Percentiles rank a stretch among this genome's conserved stretches.
Evolutionary conservation across 23 tunicate species (phyloP).

Genomic region (Oikopleura dioica): DNA sequence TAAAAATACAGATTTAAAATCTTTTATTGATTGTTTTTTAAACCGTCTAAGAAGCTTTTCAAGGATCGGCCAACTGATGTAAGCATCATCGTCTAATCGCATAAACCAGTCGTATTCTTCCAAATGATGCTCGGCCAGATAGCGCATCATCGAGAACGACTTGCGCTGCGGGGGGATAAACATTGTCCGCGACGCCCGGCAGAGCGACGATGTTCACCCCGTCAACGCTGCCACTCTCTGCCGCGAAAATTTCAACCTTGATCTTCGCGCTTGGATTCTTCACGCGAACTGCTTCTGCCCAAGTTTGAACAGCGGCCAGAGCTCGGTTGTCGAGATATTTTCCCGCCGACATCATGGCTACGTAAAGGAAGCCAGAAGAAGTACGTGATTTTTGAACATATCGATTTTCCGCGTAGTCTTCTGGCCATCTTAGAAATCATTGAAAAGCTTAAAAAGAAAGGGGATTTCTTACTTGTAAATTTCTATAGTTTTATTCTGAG

Average conservation of each 20-base stretch:
- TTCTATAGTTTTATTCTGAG: neutral
- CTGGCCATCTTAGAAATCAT: constrained; percentile 1
- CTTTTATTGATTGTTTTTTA: no score
- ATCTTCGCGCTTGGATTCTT: neutral
- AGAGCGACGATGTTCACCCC: neutral
- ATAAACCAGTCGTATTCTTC: constrained; percentile 77
- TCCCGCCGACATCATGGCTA: constrained; percentile 19
- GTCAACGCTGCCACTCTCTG: neutral
- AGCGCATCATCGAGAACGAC: neutral
- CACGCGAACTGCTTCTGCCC: neutral
- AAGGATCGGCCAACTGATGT: constrained; percentile 35
- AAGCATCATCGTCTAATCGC: constrained; percentile 91
- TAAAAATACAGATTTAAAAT: no score
- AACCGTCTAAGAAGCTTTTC: constrained; percentile 39
- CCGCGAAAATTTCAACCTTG: neutral
- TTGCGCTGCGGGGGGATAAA: constrained; percentile 12
- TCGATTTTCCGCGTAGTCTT: neutral
- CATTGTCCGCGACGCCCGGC: constrained; percentile 1
- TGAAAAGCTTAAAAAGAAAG: neutral
- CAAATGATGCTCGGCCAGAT: constrained; percentile 4
- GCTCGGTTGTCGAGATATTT: constrained; percentile 19
- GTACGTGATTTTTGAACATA: neutral
- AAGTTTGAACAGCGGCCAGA: constrained; percentile 23
- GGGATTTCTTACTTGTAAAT: neutral
- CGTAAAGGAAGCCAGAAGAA: neutral